Percentiles rank a stretch among this genome's conserved stretches.
Evolutionary conservation across 2,888 invertebrate genomes (phyloP).

Genomic region (Pediacus dermestoides): DNA sequence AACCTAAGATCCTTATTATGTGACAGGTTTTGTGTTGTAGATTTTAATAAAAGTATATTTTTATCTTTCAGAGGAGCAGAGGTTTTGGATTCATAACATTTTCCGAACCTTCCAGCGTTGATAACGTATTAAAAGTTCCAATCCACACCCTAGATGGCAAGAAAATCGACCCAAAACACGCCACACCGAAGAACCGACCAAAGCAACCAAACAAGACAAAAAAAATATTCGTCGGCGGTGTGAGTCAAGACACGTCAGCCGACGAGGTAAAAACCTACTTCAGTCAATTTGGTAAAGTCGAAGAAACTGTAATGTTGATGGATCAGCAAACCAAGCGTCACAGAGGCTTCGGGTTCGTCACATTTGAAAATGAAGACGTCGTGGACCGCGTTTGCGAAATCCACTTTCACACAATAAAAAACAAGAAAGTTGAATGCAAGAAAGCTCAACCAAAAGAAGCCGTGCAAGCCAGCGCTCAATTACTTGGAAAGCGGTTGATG

Average conservation of each 20-base stretch:
- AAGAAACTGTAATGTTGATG: slow-evolving; percentile 91
- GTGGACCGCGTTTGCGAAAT: slow-evolving; percentile 92
- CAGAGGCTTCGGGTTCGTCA: slow-evolving; percentile 87
- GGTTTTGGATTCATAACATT: slow-evolving; percentile 94
- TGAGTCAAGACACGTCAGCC: slow-evolving; percentile 86
- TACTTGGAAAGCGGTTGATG: slow-evolving; percentile 66
- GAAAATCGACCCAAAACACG: slow-evolving; percentile 92
- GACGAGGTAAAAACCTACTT: slow-evolving; percentile 89
- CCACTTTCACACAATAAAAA: slow-evolving; percentile 89
- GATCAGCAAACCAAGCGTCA: slow-evolving; percentile 90
- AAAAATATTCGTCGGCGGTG: slow-evolving; percentile 83
- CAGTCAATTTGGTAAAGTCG: slow-evolving; percentile 84
- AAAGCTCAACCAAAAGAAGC: slow-evolving; percentile 90
- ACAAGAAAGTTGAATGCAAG: slow-evolving; percentile 86
- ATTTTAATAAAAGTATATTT: no score
- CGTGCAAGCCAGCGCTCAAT: slow-evolving; percentile 65
- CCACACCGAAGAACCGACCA: slow-evolving; percentile 85
- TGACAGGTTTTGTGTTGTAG: no score
- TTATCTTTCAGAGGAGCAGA: slow-evolving; percentile 77
- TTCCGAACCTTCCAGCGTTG: slow-evolving; percentile 84
- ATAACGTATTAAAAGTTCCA: slow-evolving; percentile 86
- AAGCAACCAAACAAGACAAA: slow-evolving; percentile 84
- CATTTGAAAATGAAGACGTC: slow-evolving; percentile 87
- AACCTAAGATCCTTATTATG: no score
- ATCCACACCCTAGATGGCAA: slow-evolving; percentile 90